Percentiles rank a stretch among this genome's conserved stretches.
phyloP scores from a whole-genome alignment of 2,113 vertebrate species.

The Phalacrocorax carbo region DNA sequence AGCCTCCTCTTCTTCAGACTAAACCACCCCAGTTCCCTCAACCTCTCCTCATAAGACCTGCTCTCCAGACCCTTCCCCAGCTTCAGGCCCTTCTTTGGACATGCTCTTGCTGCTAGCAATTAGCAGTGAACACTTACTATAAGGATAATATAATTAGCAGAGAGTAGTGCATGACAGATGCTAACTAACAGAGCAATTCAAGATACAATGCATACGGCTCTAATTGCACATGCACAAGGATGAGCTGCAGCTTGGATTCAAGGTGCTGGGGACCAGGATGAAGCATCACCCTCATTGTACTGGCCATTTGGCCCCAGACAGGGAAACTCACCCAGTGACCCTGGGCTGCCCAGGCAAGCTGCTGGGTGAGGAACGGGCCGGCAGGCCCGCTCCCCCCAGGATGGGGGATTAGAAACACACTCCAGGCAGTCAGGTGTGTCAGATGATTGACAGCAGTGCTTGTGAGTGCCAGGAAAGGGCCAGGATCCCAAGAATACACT shows the following conservation, averaged over 20 bases:
- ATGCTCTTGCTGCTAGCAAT: not conserved
- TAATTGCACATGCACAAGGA: rapidly evolving
- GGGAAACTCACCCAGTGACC: not conserved
- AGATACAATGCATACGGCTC: not conserved
- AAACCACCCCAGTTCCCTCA: too few species aligned
- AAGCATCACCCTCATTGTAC: not conserved
- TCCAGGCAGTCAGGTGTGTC: not conserved
- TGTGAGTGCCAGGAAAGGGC: not conserved
- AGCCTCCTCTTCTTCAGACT: too few species aligned
- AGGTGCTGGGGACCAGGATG: rapidly evolving
- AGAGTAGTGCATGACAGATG: too few species aligned
- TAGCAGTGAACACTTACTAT: not conserved
- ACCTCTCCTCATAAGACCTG: too few species aligned
- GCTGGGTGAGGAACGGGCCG: rapidly evolving
- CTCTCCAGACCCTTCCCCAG: too few species aligned
- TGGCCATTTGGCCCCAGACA: rapidly evolving
- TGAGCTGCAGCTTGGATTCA: not conserved
- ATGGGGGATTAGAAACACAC: not conserved
- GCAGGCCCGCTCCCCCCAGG: not conserved
- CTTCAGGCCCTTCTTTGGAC: too few species aligned
- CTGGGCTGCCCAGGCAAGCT: not conserved
- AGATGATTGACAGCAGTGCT: not conserved
- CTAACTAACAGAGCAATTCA: not conserved
- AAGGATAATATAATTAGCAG: not conserved
- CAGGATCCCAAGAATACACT: not conserved